Base-by-base conservation (phyloP, 2,113 vertebrate genomes). In the Mus pahari region DNA sequence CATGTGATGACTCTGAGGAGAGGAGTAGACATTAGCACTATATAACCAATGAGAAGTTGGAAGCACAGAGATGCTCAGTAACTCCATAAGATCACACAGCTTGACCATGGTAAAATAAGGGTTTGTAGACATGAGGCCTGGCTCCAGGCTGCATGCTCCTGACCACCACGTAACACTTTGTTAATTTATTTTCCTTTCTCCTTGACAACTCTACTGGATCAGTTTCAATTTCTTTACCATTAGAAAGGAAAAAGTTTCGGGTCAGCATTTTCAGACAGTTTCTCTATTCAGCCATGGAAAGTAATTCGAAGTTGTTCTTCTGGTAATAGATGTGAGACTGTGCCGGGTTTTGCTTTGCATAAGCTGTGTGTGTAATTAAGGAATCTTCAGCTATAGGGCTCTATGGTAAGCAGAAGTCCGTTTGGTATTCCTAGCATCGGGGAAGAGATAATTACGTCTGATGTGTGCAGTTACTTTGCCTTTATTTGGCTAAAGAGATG, bases 361-460 rank as follows among this genome's bases (percentile, higher is more conserved):
- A 92, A 97, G 89, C 86, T 82, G 31, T 11, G 19, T 96, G 82
- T 71, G n/a, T 92, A 97, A 98, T 97, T 96, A 96, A 96, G 82
- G 87, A 89, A 62, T 91, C 58, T 92, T 95, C 55, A 91, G 92
- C 75, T 71, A 58, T 8, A 64, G 39, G 19, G 3, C 90, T 94
- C 79, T 94, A 62, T 55, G 93, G 73, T 88, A 95, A 95, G 92
- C 26, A 70, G 97, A 97, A 92, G 73, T 92, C 77, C 84, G 77
- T 77, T 89, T 87, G 83, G n/a, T 48, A 84, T 73, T 91, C 50
- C 90, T 17, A 55, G 55, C 64, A 66, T 83, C 12, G 16, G 42
- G 83, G 79, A 89, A 95, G 94, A 97, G 89, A 92, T 84, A 92
- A 95, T 95, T 95, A 93, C 86, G 50, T 90, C 45, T 64, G 93